Evolutionary conservation across 2,797 vertebrate species (phyloP).

Genomic region (Knipowitschia caucasica): DNA sequence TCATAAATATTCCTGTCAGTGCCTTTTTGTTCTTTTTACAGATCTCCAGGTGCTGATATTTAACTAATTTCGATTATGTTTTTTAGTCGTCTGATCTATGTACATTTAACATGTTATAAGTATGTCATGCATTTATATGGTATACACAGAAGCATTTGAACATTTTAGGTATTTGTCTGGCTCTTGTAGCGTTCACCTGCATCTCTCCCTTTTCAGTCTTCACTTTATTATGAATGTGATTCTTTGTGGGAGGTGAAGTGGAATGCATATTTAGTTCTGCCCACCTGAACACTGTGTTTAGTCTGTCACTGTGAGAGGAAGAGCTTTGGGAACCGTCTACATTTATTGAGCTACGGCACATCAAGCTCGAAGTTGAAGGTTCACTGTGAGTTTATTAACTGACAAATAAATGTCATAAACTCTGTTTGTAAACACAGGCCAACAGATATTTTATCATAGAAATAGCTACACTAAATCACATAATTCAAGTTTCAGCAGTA

Average conservation of each 20-base stretch:
- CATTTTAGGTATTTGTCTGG: not conserved
- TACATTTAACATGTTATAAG: not conserved
- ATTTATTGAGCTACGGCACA: constrained; percentile 1
- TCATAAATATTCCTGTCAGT: too few species aligned
- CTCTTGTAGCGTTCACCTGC: not conserved
- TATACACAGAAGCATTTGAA: not conserved
- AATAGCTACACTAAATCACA: too few species aligned
- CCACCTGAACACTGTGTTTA: constrained; percentile 14
- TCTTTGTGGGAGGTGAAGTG: constrained; percentile 15
- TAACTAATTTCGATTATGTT: too few species aligned
- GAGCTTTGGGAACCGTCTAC: constrained; percentile 1
- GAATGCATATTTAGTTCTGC: constrained; percentile 30
- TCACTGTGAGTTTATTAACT: not conserved
- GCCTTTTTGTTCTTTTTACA: too few species aligned
- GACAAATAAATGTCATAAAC: not conserved
- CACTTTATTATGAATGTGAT: constrained; percentile 17
- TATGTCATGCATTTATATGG: not conserved
- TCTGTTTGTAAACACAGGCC: not conserved
- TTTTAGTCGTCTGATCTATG: not conserved
- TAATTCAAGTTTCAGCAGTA: too few species aligned
- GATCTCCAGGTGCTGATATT: too few species aligned
- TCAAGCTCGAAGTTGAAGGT: constrained; percentile 4
- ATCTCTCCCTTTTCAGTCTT: not conserved
- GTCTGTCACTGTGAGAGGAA: constrained; percentile 15
- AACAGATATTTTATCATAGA: too few species aligned